Evolutionary conservation across 2,113 vertebrate species (phyloP), one percentile per base, ranked within the genome.

Genomic region (Cercopithecus mona): DNA sequence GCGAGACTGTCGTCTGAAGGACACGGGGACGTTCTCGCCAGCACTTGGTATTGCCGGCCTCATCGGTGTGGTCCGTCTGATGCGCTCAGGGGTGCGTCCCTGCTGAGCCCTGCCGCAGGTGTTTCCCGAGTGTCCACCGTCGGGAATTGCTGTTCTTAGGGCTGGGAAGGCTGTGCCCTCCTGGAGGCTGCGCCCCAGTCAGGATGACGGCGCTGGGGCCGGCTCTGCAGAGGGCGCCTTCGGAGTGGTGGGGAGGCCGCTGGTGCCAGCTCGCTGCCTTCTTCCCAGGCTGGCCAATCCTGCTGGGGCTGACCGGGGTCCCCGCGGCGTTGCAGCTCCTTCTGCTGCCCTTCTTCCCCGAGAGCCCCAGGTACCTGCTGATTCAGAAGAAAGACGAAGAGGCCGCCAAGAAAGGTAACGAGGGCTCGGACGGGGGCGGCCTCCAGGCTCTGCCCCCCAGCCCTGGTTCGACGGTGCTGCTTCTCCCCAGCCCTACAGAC

Each of bases 291-390:
- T 99, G 99, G 99, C 99, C 99, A 0, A 30, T 99, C 75, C 98
- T 99, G 97, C 98, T 99, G 64, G 99, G 98, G 12, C 97, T 99
- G 64, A 99, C 99, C 0, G 99, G 99, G 2, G 97, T 99, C 91
- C 99, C 99, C 0, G 99, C 99, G 0, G 55, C 96, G 0, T 6
- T 99, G 0, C 99, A 99, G 97, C 98, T 99, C 2, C 81, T 99
- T 8, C 23, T 98, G 0, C 76, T 99, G 97, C 99, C 99, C 27
- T 99, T 99, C 70, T 99, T 99, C 96, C 99, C 99, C 0, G 99
- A 99, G 98, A 99, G 99, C 27, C 99, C 99, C 72, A 98, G 99
- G 1, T 99, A 99, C 90, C 99, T 99, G 98, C 99, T 99, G 96
- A 98, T 99, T 87, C 99, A 99, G 94, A 99, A 98, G 92, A 98